Evolutionary conservation across 2,113 vertebrate species (phyloP).

Genomic region (Eretmochelys imbricata): DNA sequence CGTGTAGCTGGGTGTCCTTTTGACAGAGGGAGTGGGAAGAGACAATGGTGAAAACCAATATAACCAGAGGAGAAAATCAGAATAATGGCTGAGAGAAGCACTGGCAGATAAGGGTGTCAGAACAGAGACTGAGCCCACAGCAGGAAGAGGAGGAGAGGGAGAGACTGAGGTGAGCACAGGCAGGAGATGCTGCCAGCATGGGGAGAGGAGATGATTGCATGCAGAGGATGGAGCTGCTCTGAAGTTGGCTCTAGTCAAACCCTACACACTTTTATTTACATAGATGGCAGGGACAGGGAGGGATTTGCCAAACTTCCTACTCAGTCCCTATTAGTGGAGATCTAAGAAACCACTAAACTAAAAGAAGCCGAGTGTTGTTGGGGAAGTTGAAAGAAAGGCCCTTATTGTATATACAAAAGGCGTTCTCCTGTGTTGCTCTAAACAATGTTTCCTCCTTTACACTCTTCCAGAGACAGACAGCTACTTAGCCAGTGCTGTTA

Average conservation of each 20-base stretch:
- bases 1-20: background rate
- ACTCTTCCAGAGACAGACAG: background rate
- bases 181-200: background rate
- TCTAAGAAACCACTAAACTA: background rate
- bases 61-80: background rate
- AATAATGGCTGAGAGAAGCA: background rate
- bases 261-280: background rate
- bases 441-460: background rate
- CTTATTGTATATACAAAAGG: fast-evolving
- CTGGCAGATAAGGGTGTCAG: background rate
- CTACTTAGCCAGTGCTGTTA: background rate
- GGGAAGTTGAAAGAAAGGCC: background rate
- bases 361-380: background rate
- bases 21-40: background rate
- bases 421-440: background rate
- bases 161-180: fast-evolving
- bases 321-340: fast-evolving
- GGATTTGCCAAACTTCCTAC: background rate
- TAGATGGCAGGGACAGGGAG: background rate
- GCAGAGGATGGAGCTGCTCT: background rate
- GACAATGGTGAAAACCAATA: background rate
- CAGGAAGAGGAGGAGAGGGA: background rate
- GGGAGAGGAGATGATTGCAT: background rate
- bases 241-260: background rate
- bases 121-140: background rate